Evolutionary conservation across 2,888 invertebrate genomes (phyloP).

Genomic region (Ornithoptera priamus): DNA sequence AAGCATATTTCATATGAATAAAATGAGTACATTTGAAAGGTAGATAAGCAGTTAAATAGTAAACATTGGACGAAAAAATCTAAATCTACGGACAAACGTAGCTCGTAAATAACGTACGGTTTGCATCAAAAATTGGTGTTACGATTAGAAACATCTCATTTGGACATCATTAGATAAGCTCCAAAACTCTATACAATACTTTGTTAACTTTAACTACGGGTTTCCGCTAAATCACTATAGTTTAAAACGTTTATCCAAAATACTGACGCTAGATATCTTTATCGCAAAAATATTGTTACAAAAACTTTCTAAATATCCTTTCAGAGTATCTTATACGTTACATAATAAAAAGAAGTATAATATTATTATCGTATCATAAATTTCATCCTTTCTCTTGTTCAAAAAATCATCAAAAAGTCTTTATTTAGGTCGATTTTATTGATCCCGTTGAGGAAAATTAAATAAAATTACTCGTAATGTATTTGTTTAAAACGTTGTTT

Average conservation of each 20-base stretch:
- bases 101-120: constrained; percentile 36
- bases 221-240: constrained; percentile 52
- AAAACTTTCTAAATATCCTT: constrained; percentile 59
- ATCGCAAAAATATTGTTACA: constrained; percentile 71
- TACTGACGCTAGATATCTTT: constrained; percentile 66
- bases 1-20: background rate
- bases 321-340: constrained; percentile 54
- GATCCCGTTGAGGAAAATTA: constrained; percentile 59
- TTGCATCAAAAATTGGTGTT: constrained; percentile 20
- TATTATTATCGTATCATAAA: constrained; percentile 38
- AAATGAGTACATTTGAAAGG: background rate
- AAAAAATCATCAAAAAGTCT: constrained; percentile 65
- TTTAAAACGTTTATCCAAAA: constrained; percentile 69
- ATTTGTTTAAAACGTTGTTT: background rate
- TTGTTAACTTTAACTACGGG: constrained; percentile 74
- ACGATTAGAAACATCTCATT: constrained; percentile 26
- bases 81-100: constrained; percentile 57
- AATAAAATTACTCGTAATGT: constrained; percentile 25
- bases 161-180: constrained; percentile 57
- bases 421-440: constrained; percentile 62
- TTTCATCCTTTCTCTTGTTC: constrained; percentile 39
- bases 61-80: constrained; percentile 59
- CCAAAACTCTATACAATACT: constrained; percentile 62
- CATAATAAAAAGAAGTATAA: constrained; percentile 44
- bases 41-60: constrained; percentile 6